Conservation (phyloP, 1,140 invertebrate species). For the Spodoptera litura region DNA sequence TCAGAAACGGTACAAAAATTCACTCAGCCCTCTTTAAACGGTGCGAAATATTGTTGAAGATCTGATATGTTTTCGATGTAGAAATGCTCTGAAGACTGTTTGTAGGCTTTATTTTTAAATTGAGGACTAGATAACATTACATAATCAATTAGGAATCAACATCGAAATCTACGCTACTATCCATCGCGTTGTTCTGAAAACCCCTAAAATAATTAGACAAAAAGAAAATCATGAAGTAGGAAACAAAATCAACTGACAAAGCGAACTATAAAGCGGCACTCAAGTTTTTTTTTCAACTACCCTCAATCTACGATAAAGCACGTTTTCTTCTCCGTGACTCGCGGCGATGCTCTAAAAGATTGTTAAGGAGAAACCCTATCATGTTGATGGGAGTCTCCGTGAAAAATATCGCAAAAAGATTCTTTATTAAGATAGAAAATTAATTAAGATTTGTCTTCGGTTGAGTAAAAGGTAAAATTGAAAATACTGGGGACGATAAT, state of each 20-base stretch:
- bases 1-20: no score
- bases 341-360: constrained; percentile 19
- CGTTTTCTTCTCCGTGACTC: constrained; percentile 23
- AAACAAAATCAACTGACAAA: not conserved
- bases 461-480: constrained; percentile 29
- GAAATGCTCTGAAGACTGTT: no score
- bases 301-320: constrained; percentile 25
- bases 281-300: constrained; percentile 5
- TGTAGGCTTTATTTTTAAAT: no score
- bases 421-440: not conserved
- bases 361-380: constrained; percentile 11
- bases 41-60: no score
- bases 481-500: constrained; percentile 13
- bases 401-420: constrained; percentile 14
- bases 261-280: not conserved
- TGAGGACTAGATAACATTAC: no score
- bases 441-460: constrained; percentile 35
- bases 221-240: not conserved
- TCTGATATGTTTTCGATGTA: no score
- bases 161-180: not conserved
- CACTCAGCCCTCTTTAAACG: no score
- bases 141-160: not conserved
- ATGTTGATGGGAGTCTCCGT: constrained; percentile 10
- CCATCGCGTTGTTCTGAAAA: no score
- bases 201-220: not conserved